Base-by-base conservation (phyloP, 1,140 invertebrate species). In the Nilaparvata lugens region DNA sequence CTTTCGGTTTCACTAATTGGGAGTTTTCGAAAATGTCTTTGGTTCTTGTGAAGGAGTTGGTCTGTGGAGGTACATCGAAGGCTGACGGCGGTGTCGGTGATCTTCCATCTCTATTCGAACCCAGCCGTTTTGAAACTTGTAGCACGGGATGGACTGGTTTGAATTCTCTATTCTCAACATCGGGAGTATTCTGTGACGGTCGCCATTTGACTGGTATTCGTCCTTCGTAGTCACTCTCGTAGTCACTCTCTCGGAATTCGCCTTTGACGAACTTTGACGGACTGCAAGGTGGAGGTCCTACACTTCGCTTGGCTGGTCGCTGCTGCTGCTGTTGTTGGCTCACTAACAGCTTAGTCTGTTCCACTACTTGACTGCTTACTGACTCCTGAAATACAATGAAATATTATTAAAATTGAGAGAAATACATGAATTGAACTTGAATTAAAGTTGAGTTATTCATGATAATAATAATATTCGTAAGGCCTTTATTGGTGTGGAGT, bases 171-270 rank as follows among this genome's bases (percentile, higher is more conserved):
- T 79, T 76, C 31, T 82, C 80, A 0, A 73, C 69, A 56, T 81
- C 78, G 0, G 78, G 76, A 35, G 13, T 35, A 35, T 35, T 35
- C 61, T 78, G 76, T 35, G 71, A 72, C 11, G 80, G 77, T 2
- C 76, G 74, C 79, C 85, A 87, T 23, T 81, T 72, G 0, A 83
- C 76, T 54, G 79, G 76, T 66, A 86, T 83, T 61, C 78, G 76
- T 31, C 77, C 76, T 54, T 88, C 86, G 61, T 83, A 84, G 67
- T 89, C 85, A 67, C 84, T 88, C 71, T 87, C 84, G 64, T 87
- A 87, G 67, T 89, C 86, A 67, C 83, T 84, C 75, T 75, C 83
- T 31, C 78, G 74, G 67, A 85, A 86, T 73, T 88, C 84, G 51
- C 83, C 79, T 66, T 83, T 80, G 52, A 84, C 68, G 74, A 89